A percentile compares a stretch with the other conserved stretches of the same genome.
Conservation (phyloP, 1,140 invertebrate species). For the Teleogryllus occipitalis region DNA sequence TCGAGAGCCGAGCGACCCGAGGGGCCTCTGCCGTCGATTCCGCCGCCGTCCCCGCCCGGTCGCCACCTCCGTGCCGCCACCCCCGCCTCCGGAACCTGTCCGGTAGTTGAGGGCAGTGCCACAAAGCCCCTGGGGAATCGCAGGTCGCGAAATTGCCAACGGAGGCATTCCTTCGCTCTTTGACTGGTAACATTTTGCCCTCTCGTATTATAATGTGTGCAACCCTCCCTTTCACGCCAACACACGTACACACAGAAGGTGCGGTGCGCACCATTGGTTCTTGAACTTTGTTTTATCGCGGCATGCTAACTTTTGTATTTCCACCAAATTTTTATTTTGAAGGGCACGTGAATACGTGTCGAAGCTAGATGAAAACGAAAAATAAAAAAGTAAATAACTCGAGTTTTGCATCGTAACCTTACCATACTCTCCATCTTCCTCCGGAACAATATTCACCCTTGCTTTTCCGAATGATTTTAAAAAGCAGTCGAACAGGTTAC, state of each 20-base stretch:
- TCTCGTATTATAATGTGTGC: neutral
- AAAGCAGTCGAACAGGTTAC: too few species aligned
- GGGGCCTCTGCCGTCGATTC: too few species aligned
- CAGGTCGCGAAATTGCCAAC: slow-evolving; percentile 3
- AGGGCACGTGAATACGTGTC: neutral
- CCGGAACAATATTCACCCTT: too few species aligned
- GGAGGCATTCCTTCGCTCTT: neutral
- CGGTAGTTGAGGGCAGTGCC: neutral
- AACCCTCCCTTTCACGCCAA: neutral
- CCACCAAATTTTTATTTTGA: neutral
- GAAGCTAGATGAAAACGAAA: neutral
- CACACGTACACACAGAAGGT: neutral
- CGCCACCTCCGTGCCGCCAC: neutral
- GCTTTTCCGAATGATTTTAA: too few species aligned
- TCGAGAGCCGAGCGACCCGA: neutral
- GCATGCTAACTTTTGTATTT: neutral
- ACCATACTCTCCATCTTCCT: too few species aligned
- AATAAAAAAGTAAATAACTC: too few species aligned
- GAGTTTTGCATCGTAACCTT: too few species aligned
- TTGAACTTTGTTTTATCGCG: neutral
- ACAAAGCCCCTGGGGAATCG: neutral
- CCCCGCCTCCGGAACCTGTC: neutral
- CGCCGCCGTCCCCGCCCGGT: too few species aligned
- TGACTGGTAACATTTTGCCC: neutral
- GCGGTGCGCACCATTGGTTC: neutral